phyloP scores from a whole-genome alignment of 2,113 vertebrate genomes.

The Osmerus eperlanus region DNA sequence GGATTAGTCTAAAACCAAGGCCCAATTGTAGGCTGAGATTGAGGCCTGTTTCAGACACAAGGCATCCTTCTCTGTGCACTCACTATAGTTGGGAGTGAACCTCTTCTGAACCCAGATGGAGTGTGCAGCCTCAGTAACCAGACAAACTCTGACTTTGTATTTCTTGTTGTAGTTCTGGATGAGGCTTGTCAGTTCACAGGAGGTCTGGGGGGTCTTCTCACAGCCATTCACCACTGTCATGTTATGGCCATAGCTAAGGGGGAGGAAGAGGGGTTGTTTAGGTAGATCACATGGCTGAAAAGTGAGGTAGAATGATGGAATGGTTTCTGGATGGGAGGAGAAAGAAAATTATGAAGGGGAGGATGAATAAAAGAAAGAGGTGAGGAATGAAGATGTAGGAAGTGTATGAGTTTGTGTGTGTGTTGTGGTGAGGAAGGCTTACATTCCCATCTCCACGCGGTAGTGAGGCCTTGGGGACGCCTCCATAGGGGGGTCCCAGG shows the following conservation, averaged over 20 bases:
- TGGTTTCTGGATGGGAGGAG: background rate
- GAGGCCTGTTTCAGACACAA: too few species aligned
- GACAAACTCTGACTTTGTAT: conserved; percentile 57
- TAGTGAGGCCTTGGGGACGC: conserved; percentile 35
- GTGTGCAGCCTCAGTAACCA: background rate
- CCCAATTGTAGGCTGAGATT: too few species aligned
- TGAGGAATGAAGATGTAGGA: background rate
- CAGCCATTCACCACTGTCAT: conserved; percentile 46
- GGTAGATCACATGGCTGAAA: background rate
- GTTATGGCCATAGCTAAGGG: background rate
- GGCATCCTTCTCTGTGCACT: conserved; percentile 15
- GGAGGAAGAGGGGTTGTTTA: background rate
- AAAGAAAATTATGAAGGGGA: background rate
- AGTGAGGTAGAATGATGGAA: background rate
- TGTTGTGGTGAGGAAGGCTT: conserved; percentile 29
- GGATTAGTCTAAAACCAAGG: too few species aligned
- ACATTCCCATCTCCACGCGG: conserved; percentile 60
- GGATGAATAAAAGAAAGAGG: background rate
- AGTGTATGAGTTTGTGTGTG: background rate
- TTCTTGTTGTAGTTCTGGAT: background rate
- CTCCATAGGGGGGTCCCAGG: conserved; percentile 49
- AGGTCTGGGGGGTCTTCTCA: background rate
- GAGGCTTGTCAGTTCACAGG: conserved; percentile 47
- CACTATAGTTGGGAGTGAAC: conserved; percentile 46
- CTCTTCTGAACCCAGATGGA: conserved; percentile 16